Evolutionary conservation across 2,888 invertebrate genomes (phyloP).

Genomic region (Itoplectis maculator): DNA sequence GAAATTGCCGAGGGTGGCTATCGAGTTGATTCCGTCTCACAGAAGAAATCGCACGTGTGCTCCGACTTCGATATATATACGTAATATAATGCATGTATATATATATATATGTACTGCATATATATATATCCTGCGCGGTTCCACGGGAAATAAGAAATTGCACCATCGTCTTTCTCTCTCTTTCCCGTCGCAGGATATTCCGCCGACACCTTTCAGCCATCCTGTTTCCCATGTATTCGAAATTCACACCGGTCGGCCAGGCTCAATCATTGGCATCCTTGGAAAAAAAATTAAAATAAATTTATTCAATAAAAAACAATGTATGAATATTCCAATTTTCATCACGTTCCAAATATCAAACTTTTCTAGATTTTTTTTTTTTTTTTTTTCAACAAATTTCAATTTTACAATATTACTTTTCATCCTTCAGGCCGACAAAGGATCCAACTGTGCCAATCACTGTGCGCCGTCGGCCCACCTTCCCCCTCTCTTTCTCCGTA

Average conservation of each 20-base stretch:
- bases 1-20: neutral
- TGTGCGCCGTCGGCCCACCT: too few species aligned
- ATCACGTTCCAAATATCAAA: too few species aligned
- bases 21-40: neutral
- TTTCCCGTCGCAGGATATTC: neutral
- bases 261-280: neutral
- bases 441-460: neutral
- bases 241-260: neutral
- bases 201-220: conserved; percentile 2
- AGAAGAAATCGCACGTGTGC: conserved; percentile 7
- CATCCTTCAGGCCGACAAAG: neutral
- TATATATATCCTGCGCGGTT: neutral
- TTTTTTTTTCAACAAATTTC: too few species aligned
- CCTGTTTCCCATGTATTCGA: neutral
- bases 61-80: neutral
- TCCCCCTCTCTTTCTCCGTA: too few species aligned
- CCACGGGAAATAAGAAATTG: conserved; percentile 4
- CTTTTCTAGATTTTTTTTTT: too few species aligned
- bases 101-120: neutral
- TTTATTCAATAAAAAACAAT: too few species aligned
- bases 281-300: too few species aligned
- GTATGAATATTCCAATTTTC: too few species aligned
- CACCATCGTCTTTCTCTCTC: neutral
- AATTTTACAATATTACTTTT: too few species aligned
- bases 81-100: neutral